A percentile compares a stretch with the other conserved stretches of the same genome.
Conservation (phyloP, 2,888 invertebrate species). For the Macropis europaea region DNA sequence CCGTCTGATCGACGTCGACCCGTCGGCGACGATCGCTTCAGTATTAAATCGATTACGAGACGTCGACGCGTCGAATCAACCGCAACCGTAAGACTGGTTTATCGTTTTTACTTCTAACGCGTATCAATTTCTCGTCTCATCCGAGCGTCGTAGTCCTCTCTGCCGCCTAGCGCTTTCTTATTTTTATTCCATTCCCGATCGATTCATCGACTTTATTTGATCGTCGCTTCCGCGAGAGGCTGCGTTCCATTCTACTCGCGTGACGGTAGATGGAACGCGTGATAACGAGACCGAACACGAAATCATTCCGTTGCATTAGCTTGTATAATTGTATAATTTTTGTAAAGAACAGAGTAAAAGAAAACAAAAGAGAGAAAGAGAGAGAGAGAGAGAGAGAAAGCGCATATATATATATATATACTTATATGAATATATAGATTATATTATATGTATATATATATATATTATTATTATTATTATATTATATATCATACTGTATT, state of each 20-base stretch:
- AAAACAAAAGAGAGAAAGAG: constrained; percentile 31
- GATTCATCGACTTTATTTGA: constrained; percentile 3
- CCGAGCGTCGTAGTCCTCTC: background rate
- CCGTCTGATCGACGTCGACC: background rate
- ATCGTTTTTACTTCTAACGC: constrained; percentile 39
- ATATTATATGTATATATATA: constrained; percentile 21
- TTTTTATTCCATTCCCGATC: no score
- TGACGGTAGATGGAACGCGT: constrained; percentile 20
- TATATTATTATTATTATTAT: constrained; percentile 39
- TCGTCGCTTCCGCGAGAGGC: constrained; percentile 51
- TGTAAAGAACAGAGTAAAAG: constrained; percentile 35
- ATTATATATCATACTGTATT: constrained; percentile 48
- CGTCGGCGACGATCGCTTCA: constrained; percentile 43
- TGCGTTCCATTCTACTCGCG: constrained; percentile 33
- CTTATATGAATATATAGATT: constrained; percentile 14
- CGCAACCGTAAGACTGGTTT: constrained; percentile 56
- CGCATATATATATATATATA: constrained; percentile 44
- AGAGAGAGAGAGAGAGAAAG: constrained; percentile 31
- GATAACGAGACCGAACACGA: constrained; percentile 32
- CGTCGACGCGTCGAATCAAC: constrained; percentile 44
- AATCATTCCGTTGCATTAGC: constrained; percentile 69
- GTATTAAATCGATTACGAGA: constrained; percentile 58
- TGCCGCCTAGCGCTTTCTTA: background rate
- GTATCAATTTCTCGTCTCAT: constrained; percentile 5
- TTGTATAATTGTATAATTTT: constrained; percentile 57